Percentiles rank a stretch among this genome's conserved stretches.
Evolutionary conservation across 2,888 invertebrate species (phyloP).

Genomic region (Celastrina argiolus): DNA sequence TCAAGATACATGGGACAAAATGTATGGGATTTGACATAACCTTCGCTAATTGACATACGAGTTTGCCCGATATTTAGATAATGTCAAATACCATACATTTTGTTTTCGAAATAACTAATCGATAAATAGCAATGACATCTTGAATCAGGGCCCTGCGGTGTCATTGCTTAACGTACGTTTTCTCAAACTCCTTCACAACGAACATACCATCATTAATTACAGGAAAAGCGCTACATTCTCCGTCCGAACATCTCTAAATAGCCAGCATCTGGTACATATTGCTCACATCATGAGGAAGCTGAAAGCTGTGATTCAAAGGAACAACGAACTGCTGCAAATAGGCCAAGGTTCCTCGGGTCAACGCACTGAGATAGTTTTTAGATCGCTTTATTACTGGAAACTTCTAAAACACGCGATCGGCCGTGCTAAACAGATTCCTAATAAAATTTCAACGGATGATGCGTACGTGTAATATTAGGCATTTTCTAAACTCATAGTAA

Average conservation of each 20-base stretch:
- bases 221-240: conserved; percentile 11
- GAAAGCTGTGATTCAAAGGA: conserved; percentile 51
- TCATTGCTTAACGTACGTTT: too few relatives aligned
- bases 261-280: conserved; percentile 57
- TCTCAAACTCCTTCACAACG: not conserved
- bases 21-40: too few relatives aligned
- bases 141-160: too few relatives aligned
- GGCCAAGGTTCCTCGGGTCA: conserved; percentile 71
- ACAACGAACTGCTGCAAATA: conserved; percentile 71
- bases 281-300: conserved; percentile 58
- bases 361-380: conserved; percentile 43
- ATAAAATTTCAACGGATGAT: not conserved
- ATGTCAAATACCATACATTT: too few relatives aligned
- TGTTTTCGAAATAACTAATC: too few relatives aligned
- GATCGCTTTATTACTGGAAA: not conserved
- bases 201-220: not conserved
- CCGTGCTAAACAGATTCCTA: not conserved
- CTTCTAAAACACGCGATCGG: not conserved
- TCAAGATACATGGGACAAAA: too few relatives aligned
- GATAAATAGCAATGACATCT: too few relatives aligned
- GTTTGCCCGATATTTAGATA: too few relatives aligned
- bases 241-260: conserved; percentile 33
- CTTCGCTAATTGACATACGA: too few relatives aligned
- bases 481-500: too few relatives aligned
- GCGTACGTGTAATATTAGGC: too few relatives aligned